Percentiles rank a stretch among this genome's conserved stretches.
Evolutionary conservation across 2,888 invertebrate species (phyloP).

Genomic region (Synergus gifuensis): DNA sequence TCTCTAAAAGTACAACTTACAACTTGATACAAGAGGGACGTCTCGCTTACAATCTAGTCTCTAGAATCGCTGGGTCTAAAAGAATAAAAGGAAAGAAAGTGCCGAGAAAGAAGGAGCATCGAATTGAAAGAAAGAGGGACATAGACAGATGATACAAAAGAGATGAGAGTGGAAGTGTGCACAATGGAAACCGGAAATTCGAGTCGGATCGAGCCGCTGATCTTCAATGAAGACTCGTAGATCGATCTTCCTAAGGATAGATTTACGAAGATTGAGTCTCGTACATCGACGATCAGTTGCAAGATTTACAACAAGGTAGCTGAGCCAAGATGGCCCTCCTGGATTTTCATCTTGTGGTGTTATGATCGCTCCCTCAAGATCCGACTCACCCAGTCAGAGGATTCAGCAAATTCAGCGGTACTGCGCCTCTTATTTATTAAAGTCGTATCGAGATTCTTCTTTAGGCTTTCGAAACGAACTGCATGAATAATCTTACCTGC

Average conservation of each 20-base stretch:
- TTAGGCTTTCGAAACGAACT: conserved; percentile 59
- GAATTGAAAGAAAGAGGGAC: conserved; percentile 23
- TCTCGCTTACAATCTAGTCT: conserved; percentile 68
- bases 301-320: conserved; percentile 1
- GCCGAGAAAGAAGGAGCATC: conserved; percentile 36
- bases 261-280: conserved; percentile 50
- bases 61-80: conserved; percentile 62
- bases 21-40: conserved; percentile 66
- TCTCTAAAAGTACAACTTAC: conserved; percentile 65
- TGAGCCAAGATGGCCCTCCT: background rate
- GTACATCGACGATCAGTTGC: conserved; percentile 37
- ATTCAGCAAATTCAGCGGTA: conserved; percentile 47
- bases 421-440: conserved; percentile 66
- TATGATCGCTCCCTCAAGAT: conserved; percentile 2
- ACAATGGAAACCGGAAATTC: conserved; percentile 73
- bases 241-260: conserved; percentile 56
- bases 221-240: conserved; percentile 57
- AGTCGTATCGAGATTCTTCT: conserved; percentile 62
- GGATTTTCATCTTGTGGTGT: background rate
- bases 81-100: conserved; percentile 46
- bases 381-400: conserved; percentile 33
- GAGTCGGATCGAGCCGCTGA: conserved; percentile 62
- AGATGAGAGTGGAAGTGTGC: conserved; percentile 49
- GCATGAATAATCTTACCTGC: conserved; percentile 62
- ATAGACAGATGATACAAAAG: conserved; percentile 43